These are phyloP conservation scores for Meteorus cinctellus DNA, from an alignment of 2,888 invertebrate genomes.

Conservation along the genomic window DNA sequence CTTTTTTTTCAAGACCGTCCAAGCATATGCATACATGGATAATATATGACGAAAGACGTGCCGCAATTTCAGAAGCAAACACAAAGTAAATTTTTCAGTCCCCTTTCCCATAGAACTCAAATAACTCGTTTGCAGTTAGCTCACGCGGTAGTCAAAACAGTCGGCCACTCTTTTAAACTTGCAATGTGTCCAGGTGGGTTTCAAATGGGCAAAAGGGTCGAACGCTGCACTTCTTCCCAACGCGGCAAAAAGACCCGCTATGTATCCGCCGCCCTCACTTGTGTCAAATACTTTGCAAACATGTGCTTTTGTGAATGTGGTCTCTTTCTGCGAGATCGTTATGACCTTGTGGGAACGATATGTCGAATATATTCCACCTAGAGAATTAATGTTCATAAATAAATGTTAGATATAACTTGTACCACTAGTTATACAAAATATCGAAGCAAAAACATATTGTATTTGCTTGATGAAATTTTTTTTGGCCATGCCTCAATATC, in stretches of 20 bases:
- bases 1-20: too few species aligned
- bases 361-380: conserved; percentile 47
- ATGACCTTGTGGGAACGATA: conserved; percentile 47
- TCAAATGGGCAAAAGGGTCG: conserved; percentile 8
- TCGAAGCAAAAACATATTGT: too few species aligned
- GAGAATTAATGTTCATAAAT: conserved; percentile 51
- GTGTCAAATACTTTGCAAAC: not conserved
- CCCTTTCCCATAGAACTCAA: conserved; percentile 34
- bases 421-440: too few species aligned
- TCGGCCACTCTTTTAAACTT: conserved; percentile 62
- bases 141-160: conserved; percentile 62
- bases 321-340: not conserved
- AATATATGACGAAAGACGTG: not conserved
- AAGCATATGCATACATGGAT: conserved; percentile 12
- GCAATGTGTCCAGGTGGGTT: conserved; percentile 56
- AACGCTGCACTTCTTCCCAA: conserved; percentile 2
- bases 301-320: not conserved
- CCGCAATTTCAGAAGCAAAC: conserved; percentile 23
- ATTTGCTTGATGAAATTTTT: too few species aligned
- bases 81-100: conserved; percentile 53
- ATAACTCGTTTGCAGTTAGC: conserved; percentile 61
- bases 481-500: too few species aligned
- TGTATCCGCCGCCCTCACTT: too few species aligned
- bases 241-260: not conserved
- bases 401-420: too few species aligned